phyloP scores from a whole-genome alignment of 1,140 invertebrate genomes.

The Drosophila ohnishii region DNA sequence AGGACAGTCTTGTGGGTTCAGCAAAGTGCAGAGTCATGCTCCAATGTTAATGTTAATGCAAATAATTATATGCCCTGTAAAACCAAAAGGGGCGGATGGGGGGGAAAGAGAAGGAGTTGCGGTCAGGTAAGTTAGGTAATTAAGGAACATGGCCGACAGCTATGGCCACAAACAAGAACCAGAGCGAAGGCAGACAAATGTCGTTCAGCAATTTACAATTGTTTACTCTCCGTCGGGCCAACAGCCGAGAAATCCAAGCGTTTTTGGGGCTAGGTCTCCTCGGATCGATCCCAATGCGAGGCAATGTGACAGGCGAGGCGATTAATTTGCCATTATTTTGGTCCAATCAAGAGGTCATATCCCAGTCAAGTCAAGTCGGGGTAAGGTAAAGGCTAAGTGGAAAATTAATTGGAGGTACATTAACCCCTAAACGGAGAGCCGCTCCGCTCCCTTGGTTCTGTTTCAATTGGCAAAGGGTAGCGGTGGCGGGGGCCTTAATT shows the following conservation, averaged over 20 bases:
- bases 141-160: conserved; percentile 51
- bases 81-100: too few species aligned
- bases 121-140: conserved; percentile 50
- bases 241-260: conserved; percentile 23
- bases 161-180: conserved; percentile 21
- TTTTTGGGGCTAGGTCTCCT: conserved; percentile 16
- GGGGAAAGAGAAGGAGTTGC: not conserved
- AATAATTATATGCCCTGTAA: conserved; percentile 44
- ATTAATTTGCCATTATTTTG: conserved; percentile 65
- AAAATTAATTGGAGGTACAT: conserved; percentile 19
- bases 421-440: conserved; percentile 6
- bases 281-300: conserved; percentile 20
- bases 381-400: conserved; percentile 7
- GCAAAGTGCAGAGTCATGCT: conserved; percentile 53
- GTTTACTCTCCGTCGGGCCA: conserved; percentile 45
- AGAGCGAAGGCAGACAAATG: conserved; percentile 41
- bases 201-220: conserved; percentile 58
- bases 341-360: conserved; percentile 40
- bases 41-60: conserved; percentile 47
- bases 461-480: not conserved
- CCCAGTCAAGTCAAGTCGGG: not conserved
- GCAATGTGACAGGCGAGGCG: conserved; percentile 40
- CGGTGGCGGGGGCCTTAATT: conserved; percentile 44
- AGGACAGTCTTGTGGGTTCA: conserved; percentile 30
- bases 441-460: not conserved